Conservation (phyloP, 2,888 invertebrate genomes). For the Noctua janthina region DNA sequence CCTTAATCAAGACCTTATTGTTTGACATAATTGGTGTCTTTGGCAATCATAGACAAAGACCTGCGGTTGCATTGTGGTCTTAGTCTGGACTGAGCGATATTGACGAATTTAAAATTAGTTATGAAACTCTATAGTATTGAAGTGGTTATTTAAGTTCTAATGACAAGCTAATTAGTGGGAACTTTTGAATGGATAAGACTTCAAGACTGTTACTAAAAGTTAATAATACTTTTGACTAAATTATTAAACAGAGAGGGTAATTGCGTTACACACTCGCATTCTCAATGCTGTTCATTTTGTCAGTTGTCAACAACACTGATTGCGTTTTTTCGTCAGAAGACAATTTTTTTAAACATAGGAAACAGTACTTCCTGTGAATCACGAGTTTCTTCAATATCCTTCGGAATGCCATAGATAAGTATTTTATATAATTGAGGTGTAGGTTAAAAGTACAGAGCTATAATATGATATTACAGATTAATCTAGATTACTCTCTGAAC, state of each 20-base stretch:
- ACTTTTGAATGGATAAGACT: neutral
- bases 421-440: neutral
- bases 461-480: neutral
- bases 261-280: neutral
- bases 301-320: neutral
- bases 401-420: neutral
- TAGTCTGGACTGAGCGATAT: constrained; percentile 1
- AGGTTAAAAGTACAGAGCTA: neutral
- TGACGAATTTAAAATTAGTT: constrained; percentile 23
- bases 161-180: neutral
- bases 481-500: neutral
- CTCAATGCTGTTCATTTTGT: neutral
- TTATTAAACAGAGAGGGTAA: neutral
- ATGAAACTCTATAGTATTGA: constrained; percentile 10
- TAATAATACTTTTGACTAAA: neutral
- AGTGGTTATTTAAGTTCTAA: neutral
- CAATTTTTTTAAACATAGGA: neutral
- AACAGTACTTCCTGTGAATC: neutral
- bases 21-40: constrained; percentile 49
- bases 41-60: constrained; percentile 31
- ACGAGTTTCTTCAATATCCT: neutral
- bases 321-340: neutral
- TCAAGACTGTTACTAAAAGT: neutral
- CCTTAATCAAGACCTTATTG: constrained; percentile 53
- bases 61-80: constrained; percentile 49